phyloP scores from a whole-genome alignment of 1,140 invertebrate species.

The Tribolium castaneum region DNA sequence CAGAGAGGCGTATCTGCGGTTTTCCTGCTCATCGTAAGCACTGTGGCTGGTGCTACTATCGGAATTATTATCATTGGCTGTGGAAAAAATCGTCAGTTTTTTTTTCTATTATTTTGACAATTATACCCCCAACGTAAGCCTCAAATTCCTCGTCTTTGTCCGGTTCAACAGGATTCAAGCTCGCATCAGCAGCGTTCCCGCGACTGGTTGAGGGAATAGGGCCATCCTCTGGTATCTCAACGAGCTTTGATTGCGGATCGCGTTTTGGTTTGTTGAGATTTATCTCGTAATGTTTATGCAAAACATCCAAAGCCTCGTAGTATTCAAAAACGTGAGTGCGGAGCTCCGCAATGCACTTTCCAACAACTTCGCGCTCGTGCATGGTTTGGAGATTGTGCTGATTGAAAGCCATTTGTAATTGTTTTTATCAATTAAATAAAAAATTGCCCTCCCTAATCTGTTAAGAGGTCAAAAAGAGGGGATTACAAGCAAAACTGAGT shows the following conservation, averaged over 20 bases:
- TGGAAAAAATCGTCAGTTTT: background rate
- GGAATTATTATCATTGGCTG: background rate
- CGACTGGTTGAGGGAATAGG: background rate
- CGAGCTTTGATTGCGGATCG: background rate
- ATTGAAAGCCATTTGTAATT: background rate
- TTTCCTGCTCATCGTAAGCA: background rate
- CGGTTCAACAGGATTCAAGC: background rate
- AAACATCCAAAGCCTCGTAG: background rate
- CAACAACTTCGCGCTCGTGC: background rate
- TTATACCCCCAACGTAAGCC: background rate
- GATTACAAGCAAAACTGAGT: background rate
- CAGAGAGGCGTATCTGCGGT: background rate
- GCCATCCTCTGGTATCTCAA: background rate
- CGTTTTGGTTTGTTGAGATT: background rate
- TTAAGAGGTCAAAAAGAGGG: background rate
- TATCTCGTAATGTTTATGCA: background rate
- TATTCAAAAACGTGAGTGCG: background rate
- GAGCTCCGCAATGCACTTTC: background rate
- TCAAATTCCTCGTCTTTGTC: background rate
- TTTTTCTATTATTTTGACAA: no score
- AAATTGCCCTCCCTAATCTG: background rate
- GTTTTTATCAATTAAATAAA: background rate
- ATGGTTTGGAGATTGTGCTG: background rate
- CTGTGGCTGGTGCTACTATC: background rate
- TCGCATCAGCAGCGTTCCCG: background rate